These are phyloP conservation scores for Drosophila dives DNA, from an alignment of 2,888 invertebrate species.

Conservation along the genomic window DNA sequence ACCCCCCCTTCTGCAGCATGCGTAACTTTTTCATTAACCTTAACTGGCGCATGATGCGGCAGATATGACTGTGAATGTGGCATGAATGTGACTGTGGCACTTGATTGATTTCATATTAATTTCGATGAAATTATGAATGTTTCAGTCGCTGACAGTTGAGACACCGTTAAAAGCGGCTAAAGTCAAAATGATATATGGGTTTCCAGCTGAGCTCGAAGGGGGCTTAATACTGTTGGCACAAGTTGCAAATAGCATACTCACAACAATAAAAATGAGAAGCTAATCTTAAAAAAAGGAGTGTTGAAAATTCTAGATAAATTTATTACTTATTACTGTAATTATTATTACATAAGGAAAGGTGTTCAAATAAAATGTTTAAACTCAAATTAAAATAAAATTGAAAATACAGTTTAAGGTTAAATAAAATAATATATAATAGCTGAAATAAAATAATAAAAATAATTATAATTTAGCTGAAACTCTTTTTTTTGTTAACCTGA, in stretches of 20 bases:
- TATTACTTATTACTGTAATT: no score
- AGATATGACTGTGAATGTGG: constrained; percentile 15
- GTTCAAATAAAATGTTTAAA: no score
- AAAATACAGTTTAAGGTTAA: no score
- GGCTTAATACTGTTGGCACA: constrained; percentile 1
- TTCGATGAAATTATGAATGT: constrained; percentile 65
- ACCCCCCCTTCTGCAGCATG: not conserved
- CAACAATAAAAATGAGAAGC: not conserved
- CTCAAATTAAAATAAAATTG: no score
- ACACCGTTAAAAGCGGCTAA: constrained; percentile 20
- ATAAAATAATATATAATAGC: no score
- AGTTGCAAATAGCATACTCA: not conserved
- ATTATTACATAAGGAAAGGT: no score
- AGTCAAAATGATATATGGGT: constrained; percentile 45
- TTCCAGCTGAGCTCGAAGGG: not conserved
- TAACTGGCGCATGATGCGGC: constrained; percentile 56
- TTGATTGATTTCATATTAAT: constrained; percentile 79
- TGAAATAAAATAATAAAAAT: no score
- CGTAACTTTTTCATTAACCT: constrained; percentile 71
- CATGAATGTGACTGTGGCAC: constrained; percentile 28
- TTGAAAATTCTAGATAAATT: no score
- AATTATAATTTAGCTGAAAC: no score
- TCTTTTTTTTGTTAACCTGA: no score
- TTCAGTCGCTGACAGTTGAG: constrained; percentile 42
- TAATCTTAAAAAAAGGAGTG: not conserved